These are phyloP conservation scores for Steinernema khuongi DNA, from an alignment of 1,140 invertebrate species.

Conservation along the genomic window DNA sequence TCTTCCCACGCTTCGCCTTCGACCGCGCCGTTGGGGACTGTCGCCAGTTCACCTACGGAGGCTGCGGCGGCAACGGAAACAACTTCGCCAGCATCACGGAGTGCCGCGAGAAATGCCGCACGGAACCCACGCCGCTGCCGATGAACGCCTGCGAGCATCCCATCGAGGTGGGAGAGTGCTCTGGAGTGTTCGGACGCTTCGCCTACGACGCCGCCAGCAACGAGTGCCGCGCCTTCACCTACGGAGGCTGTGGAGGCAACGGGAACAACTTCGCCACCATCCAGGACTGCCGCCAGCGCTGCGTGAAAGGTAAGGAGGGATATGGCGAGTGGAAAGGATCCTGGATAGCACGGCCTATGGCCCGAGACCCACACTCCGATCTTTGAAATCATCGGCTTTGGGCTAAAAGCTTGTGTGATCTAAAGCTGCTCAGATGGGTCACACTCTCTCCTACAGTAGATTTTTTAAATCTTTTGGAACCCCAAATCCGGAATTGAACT, in stretches of 20 bases:
- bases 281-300: slow-evolving; percentile 34
- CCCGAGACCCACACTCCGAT: not conserved
- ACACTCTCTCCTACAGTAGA: too few species aligned
- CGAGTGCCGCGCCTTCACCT: slow-evolving; percentile 41
- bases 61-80: slow-evolving; percentile 53
- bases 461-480: too few species aligned
- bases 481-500: too few species aligned
- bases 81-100: slow-evolving; percentile 51
- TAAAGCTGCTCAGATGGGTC: too few species aligned
- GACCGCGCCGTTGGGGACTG: slow-evolving; percentile 44
- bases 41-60: slow-evolving; percentile 48
- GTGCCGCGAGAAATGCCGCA: slow-evolving; percentile 38
- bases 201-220: slow-evolving; percentile 34
- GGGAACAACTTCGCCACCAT: slow-evolving; percentile 41
- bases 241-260: slow-evolving; percentile 43
- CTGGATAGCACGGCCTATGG: slow-evolving; percentile 1
- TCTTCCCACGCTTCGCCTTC: slow-evolving; percentile 50
- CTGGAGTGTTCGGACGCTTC: slow-evolving; percentile 38
- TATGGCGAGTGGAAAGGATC: too few species aligned
- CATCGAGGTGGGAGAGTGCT: slow-evolving; percentile 39
- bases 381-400: slow-evolving; percentile 15
- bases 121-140: slow-evolving; percentile 23
- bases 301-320: slow-evolving; percentile 25
- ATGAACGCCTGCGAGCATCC: slow-evolving; percentile 32
- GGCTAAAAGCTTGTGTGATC: not conserved